Percentiles rank a stretch among this genome's conserved stretches.
Conservation (phyloP, 1,140 invertebrate genomes). For the Lethocerus indicus region DNA sequence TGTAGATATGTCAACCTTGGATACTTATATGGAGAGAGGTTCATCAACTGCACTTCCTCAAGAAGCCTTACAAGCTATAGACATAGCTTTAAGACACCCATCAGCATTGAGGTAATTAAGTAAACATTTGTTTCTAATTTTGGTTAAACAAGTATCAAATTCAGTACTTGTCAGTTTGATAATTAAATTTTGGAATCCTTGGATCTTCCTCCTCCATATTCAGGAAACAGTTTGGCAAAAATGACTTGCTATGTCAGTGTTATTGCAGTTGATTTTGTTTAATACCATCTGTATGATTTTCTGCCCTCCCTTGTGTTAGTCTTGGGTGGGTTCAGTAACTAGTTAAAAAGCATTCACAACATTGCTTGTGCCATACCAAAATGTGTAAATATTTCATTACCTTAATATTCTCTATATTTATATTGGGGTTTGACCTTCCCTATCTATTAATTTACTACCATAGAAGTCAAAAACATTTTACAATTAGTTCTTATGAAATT, state of each 20-base stretch:
- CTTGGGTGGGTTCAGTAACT: too few relatives aligned
- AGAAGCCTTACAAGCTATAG: conserved; percentile 55
- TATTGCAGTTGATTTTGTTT: not conserved
- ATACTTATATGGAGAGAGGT: conserved; percentile 27
- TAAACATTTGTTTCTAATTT: not conserved
- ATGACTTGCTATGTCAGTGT: not conserved
- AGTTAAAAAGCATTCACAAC: too few relatives aligned
- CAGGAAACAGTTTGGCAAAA: not conserved
- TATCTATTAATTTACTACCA: too few relatives aligned
- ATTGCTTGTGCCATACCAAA: too few relatives aligned
- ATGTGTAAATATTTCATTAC: too few relatives aligned
- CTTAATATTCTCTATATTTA: too few relatives aligned
- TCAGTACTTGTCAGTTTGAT: not conserved
- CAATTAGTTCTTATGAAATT: too few relatives aligned
- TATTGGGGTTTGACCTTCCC: too few relatives aligned
- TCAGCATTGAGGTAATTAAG: conserved; percentile 8
- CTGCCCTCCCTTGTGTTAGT: too few relatives aligned
- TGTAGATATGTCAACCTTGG: conserved; percentile 28
- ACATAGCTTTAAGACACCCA: conserved; percentile 58
- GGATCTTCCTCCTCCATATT: not conserved
- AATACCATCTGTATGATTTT: not conserved
- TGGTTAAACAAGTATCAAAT: conserved; percentile 5
- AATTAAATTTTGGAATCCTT: not conserved
- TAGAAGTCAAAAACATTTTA: too few relatives aligned
- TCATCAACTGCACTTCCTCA: conserved; percentile 32